These are phyloP conservation scores for Tuta absoluta DNA, from an alignment of 2,888 invertebrate species.

Conservation along the genomic window DNA sequence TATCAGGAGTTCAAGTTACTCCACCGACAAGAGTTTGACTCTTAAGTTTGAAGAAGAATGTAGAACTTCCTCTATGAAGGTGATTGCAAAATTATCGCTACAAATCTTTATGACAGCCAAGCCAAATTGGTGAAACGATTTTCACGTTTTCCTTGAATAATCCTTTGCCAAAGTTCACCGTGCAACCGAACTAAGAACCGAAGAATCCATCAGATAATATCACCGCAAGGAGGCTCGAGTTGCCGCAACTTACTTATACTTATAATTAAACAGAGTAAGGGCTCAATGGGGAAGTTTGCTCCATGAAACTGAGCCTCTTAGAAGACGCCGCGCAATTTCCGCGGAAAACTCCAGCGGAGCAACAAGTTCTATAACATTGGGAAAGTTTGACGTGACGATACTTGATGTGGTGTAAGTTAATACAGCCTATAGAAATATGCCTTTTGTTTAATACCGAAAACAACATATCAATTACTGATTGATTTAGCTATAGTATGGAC, in stretches of 20 bases:
- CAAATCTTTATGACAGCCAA: no score
- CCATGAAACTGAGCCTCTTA: slow-evolving; percentile 12
- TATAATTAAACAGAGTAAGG: slow-evolving; percentile 5
- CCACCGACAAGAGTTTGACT: no score
- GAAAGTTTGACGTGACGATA: slow-evolving; percentile 6
- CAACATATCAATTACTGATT: no score
- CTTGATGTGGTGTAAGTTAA: background rate
- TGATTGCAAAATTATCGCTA: no score
- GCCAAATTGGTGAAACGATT: no score
- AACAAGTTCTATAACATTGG: slow-evolving; percentile 15
- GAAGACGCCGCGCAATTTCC: background rate
- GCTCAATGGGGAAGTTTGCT: slow-evolving; percentile 6
- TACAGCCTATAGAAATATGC: no score
- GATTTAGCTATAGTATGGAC: no score
- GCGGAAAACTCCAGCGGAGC: background rate
- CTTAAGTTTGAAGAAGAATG: no score
- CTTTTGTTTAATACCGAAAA: no score
- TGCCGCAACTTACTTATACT: background rate
- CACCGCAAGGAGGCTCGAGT: background rate
- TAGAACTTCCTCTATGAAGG: no score
- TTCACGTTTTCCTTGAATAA: background rate
- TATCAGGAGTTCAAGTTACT: no score
- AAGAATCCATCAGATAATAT: background rate
- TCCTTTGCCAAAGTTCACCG: background rate
- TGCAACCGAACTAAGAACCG: background rate